Evolutionary conservation across 2,888 invertebrate species (phyloP).

Genomic region (Clunio marinus): DNA sequence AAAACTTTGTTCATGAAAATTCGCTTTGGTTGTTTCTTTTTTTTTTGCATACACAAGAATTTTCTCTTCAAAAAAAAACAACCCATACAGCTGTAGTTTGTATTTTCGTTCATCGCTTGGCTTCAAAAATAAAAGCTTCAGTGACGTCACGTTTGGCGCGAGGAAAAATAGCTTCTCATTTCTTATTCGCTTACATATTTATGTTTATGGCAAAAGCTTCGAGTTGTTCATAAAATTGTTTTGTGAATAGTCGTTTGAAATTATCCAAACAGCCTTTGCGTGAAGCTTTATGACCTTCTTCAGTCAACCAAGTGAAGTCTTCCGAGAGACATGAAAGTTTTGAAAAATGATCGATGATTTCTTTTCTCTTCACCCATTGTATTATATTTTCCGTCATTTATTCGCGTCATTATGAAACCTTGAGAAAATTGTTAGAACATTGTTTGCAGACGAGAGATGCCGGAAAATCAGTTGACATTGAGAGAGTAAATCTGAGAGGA

Average conservation of each 20-base stretch:
- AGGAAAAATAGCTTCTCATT: too few species aligned
- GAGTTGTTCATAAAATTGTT: not conserved
- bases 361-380: not conserved
- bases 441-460: not conserved
- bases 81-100: not conserved
- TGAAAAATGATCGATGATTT: not conserved
- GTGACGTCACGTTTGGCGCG: slow-evolving; percentile 9
- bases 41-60: slow-evolving; percentile 1
- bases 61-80: not conserved
- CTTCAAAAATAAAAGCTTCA: not conserved
- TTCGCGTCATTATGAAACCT: not conserved
- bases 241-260: not conserved
- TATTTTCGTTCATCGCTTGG: slow-evolving; percentile 8
- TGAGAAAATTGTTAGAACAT: too few species aligned
- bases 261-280: not conserved
- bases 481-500: not conserved
- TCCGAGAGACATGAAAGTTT: not conserved
- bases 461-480: too few species aligned
- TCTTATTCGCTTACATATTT: not conserved
- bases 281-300: not conserved
- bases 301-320: not conserved
- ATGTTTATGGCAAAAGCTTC: not conserved
- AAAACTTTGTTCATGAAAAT: slow-evolving; percentile 34
- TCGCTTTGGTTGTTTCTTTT: slow-evolving; percentile 18
- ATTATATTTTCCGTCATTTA: too few species aligned